These are phyloP conservation scores for Zhengitettix transpicula DNA, from an alignment of 2,888 invertebrate genomes.

Conservation along the genomic window DNA sequence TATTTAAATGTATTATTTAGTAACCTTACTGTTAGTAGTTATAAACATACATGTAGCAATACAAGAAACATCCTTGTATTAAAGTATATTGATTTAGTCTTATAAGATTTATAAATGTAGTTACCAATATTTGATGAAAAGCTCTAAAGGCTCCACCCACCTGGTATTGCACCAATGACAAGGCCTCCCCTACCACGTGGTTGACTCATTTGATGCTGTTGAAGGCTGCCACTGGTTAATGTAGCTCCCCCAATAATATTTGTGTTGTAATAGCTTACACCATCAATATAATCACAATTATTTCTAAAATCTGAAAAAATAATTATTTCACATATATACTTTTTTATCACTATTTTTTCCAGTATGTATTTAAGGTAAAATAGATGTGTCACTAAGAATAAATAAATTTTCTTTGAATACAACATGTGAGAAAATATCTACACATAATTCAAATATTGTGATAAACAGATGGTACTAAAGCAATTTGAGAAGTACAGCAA, in stretches of 20 bases:
- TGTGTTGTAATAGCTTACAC: slow-evolving; percentile 8
- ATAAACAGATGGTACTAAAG: no score
- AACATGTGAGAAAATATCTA: no score
- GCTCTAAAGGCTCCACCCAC: background rate
- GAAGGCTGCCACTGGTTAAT: slow-evolving; percentile 22
- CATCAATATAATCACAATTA: slow-evolving; percentile 8
- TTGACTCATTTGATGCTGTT: slow-evolving; percentile 17
- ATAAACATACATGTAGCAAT: no score
- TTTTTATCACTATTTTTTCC: no score
- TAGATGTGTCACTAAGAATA: no score
- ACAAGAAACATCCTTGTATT: no score
- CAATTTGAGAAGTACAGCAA: no score
- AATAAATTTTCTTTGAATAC: no score
- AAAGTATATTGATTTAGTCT: no score
- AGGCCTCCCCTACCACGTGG: slow-evolving; percentile 1
- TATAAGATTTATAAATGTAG: background rate
- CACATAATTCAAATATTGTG: no score
- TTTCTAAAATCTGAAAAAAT: slow-evolving; percentile 6
- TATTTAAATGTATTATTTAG: background rate
- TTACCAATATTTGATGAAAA: background rate
- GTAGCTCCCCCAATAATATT: slow-evolving; percentile 3
- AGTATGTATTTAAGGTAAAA: no score
- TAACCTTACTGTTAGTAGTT: background rate
- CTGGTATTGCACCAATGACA: slow-evolving; percentile 2
- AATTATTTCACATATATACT: no score